Evolutionary conservation across 2,888 invertebrate species (phyloP).

Genomic region (Zonitis immaculata): DNA sequence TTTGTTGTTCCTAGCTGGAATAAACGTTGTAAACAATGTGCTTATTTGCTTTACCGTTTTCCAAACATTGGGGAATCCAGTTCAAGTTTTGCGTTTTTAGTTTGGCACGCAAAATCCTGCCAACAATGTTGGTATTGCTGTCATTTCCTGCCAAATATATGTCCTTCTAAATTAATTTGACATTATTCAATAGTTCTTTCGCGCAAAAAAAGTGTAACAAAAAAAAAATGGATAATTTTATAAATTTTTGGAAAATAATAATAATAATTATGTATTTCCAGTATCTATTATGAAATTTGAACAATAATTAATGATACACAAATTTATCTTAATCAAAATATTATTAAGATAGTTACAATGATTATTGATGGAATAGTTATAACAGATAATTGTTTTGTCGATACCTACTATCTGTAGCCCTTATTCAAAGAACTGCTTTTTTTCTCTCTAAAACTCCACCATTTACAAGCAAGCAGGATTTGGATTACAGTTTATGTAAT

Average conservation of each 20-base stretch:
- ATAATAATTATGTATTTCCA: no score
- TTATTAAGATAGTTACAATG: not conserved
- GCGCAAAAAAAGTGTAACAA: no score
- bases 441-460: no score
- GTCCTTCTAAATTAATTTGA: conserved; percentile 5
- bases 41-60: conserved; percentile 21
- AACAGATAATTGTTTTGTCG: not conserved
- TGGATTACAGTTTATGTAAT: conserved; percentile 8
- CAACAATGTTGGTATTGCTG: conserved; percentile 9
- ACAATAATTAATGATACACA: no score
- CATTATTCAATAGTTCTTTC: no score
- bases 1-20: conserved; percentile 24
- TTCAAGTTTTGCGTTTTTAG: conserved; percentile 12
- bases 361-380: not conserved
- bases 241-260: no score
- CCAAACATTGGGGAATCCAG: conserved; percentile 11
- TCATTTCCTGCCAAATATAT: conserved; percentile 7
- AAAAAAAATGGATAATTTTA: no score
- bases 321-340: not conserved
- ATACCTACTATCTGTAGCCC: not conserved
- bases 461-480: not conserved
- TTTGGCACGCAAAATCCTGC: conserved; percentile 9
- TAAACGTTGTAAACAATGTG: conserved; percentile 26
- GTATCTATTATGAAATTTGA: no score
- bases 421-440: not conserved